Evolutionary conservation across 2,797 vertebrate species (phyloP).

Genomic region (Takifugu rubripes): DNA sequence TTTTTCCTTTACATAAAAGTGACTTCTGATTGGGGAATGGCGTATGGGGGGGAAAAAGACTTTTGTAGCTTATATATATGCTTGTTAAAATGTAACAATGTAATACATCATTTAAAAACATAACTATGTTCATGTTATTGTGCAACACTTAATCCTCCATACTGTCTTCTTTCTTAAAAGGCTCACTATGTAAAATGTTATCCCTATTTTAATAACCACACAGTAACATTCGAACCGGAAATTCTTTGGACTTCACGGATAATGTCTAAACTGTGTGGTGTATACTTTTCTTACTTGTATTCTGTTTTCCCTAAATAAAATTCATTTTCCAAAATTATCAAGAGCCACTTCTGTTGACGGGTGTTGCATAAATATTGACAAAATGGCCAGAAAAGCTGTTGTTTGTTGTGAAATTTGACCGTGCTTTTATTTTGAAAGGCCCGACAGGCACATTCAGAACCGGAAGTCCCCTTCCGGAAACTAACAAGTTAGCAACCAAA

Average conservation of each 20-base stretch:
- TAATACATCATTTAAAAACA: constrained; percentile 7
- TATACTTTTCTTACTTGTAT: constrained; percentile 46
- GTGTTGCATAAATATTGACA: too few species aligned
- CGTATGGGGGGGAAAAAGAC: too few species aligned
- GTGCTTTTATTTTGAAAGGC: too few species aligned
- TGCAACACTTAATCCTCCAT: constrained; percentile 16
- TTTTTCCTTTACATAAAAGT: constrained; percentile 19
- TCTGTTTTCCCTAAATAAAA: constrained; percentile 58
- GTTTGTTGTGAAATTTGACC: too few species aligned
- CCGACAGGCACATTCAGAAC: too few species aligned
- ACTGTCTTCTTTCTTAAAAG: neutral
- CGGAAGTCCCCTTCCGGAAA: too few species aligned
- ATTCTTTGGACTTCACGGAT: constrained; percentile 24
- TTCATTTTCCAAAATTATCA: constrained; percentile 23
- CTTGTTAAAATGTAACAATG: constrained; percentile 19
- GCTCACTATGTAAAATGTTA: constrained; percentile 7
- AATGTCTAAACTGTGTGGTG: constrained; percentile 19
- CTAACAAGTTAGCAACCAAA: too few species aligned
- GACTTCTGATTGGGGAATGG: neutral
- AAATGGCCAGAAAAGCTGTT: too few species aligned
- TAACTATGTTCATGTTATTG: neutral
- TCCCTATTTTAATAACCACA: constrained; percentile 15
- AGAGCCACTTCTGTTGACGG: neutral
- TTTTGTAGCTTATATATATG: constrained; percentile 10
- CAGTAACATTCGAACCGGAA: constrained; percentile 49